These are phyloP conservation scores for Rhodophaea formosa DNA, from an alignment of 2,888 invertebrate species.

Conservation along the genomic window DNA sequence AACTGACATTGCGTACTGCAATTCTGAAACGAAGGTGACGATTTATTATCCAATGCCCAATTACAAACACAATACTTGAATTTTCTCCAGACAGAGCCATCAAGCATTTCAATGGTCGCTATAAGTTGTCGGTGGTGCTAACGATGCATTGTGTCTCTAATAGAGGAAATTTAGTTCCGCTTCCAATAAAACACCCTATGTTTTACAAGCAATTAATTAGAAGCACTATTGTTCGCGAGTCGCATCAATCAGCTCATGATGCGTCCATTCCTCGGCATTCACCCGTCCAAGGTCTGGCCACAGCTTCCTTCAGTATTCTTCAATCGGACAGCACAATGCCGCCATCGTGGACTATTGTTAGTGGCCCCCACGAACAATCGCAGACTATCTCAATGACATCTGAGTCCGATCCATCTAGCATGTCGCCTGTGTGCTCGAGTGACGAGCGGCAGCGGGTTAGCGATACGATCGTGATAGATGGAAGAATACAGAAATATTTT, in stretches of 20 bases:
- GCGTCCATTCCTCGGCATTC: conserved; percentile 45
- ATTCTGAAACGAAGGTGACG: conserved; percentile 2
- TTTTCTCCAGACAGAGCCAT: conserved; percentile 2
- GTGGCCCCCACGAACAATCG: conserved; percentile 49
- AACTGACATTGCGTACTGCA: neutral
- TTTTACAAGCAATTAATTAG: conserved; percentile 37
- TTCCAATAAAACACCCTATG: conserved; percentile 46
- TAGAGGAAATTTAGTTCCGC: conserved; percentile 59
- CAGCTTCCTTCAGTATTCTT: conserved; percentile 67
- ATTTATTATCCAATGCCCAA: conserved; percentile 9
- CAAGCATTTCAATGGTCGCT: neutral
- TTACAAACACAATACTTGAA: conserved; percentile 7
- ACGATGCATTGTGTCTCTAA: conserved; percentile 51
- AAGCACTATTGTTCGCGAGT: conserved; percentile 32
- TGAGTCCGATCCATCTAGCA: conserved; percentile 51
- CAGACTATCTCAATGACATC: conserved; percentile 74
- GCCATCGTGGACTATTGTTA: conserved; percentile 59
- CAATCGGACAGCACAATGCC: conserved; percentile 71
- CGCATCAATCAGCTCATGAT: conserved; percentile 32
- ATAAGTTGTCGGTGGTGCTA: conserved; percentile 19
- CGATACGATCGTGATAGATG: conserved; percentile 23
- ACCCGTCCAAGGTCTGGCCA: conserved; percentile 69
- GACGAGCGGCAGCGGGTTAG: conserved; percentile 20
- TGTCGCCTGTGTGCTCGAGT: conserved; percentile 31
- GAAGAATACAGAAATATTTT: conserved; percentile 12